Evolutionary conservation across 1,140 invertebrate species (phyloP).

Genomic region (Drosophila subpulchrella): DNA sequence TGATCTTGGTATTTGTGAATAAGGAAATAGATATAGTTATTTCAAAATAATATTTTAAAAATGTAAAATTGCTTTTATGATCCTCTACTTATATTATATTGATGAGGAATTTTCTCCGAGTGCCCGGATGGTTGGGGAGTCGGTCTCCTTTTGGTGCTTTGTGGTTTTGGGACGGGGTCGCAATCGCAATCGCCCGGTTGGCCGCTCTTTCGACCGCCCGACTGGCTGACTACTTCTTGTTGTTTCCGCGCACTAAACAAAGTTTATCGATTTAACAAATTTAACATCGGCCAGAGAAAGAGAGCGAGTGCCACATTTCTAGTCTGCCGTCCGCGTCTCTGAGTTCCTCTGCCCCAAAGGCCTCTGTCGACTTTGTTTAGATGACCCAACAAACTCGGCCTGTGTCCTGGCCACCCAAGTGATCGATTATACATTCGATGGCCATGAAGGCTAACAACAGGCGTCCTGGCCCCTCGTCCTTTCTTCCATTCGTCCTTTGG

Average conservation of each 20-base stretch:
- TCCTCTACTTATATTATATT: too few relatives aligned
- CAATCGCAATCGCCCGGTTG: conserved; percentile 20
- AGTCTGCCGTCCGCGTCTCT: conserved; percentile 27
- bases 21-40: too few relatives aligned
- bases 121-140: conserved; percentile 11
- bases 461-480: neutral
- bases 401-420: conserved; percentile 62
- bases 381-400: conserved; percentile 79
- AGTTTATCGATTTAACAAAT: conserved; percentile 83
- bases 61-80: too few relatives aligned
- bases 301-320: conserved; percentile 71
- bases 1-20: too few relatives aligned
- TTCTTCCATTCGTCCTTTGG: neutral
- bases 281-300: conserved; percentile 53
- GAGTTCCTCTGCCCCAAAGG: conserved; percentile 29
- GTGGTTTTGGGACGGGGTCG: conserved; percentile 41
- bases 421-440: conserved; percentile 82
- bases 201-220: conserved; percentile 51
- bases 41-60: too few relatives aligned
- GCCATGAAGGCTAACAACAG: conserved; percentile 78
- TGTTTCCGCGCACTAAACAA: conserved; percentile 80
- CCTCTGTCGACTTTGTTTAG: conserved; percentile 67
- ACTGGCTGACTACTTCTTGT: conserved; percentile 50
- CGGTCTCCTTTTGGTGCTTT: conserved; percentile 11
- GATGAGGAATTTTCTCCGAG: neutral